Base-by-base conservation (phyloP, 2,797 vertebrate species). In the Sebastes melanostomus region DNA sequence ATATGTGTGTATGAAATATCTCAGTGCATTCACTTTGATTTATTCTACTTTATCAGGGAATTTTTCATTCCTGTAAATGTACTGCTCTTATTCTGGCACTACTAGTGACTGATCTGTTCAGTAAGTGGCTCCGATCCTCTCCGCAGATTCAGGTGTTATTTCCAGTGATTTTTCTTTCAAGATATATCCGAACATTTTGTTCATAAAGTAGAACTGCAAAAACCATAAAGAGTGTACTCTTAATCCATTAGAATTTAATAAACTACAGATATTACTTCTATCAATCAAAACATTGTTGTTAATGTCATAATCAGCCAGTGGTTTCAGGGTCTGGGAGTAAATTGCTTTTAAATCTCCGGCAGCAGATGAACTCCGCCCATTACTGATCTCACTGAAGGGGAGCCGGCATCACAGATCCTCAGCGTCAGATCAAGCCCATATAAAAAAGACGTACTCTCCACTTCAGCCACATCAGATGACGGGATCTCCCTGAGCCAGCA, bases 351-450 rank as follows among this genome's bases (percentile, higher is more conserved):
- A 85, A 84, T 83, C 80, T 85, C 66, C 67, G 36, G 76, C 61
- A 72, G 83, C 69, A 75, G 75, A 82, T 75, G 73, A 91, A 88
- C 92, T 75, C 93, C 92, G 25, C 93, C 94, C 91, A 85, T 84
- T 88, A 67, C 77, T 11, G 24, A 77, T 85, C 66, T 84, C 86
- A 84, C 76, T 89, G 82, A 87, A 86, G 78, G 87, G 74, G 81
- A 91, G 84, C 61, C 80, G 77, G 85, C 78, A 82, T 75, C 90
- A 81, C 80, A 83, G 77, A 88, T 82, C 58, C 82, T 77, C 89
- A 89, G 86, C 73, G 52, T 84, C 85, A 91, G 86, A 89, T 88
- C 70, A 89, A 87, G 78, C 79, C 78, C 75, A 79, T 90, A 90
- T 93, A 90, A 89, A 61, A 86, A 80, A 20, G 46, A 92, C 42